phyloP scores from a whole-genome alignment of 1,140 invertebrate species.

The Galleria mellonella region DNA sequence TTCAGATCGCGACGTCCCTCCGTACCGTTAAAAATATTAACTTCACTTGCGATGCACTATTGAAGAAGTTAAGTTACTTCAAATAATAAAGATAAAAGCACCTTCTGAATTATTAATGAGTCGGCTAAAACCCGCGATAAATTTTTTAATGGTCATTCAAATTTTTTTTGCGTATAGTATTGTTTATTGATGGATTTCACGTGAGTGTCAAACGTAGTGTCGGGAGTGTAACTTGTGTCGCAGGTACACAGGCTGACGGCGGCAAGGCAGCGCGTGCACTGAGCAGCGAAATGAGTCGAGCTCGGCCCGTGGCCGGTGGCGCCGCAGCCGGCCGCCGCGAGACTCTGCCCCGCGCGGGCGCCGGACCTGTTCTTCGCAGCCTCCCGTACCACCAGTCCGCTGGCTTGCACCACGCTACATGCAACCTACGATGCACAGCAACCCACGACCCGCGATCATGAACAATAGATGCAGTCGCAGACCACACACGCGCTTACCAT shows the following conservation, averaged over 20 bases:
- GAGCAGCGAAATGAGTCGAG: slow-evolving; percentile 31
- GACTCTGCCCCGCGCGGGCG: slow-evolving; percentile 63
- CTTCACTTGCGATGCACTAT: slow-evolving; percentile 49
- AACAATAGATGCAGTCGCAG: slow-evolving; percentile 1
- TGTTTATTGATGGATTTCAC: slow-evolving; percentile 8
- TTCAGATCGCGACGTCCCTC: slow-evolving; percentile 38
- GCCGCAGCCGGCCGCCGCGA: slow-evolving; percentile 43
- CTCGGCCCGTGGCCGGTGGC: slow-evolving; percentile 19
- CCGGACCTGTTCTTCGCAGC: slow-evolving; percentile 51
- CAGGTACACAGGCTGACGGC: slow-evolving; percentile 46
- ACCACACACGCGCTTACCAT: slow-evolving; percentile 5
- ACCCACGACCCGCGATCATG: neutral
- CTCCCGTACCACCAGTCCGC: slow-evolving; percentile 25
- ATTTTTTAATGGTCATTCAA: slow-evolving; percentile 9
- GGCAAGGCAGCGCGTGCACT: slow-evolving; percentile 61
- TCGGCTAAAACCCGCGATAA: slow-evolving; percentile 14
- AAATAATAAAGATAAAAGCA: slow-evolving; percentile 25
- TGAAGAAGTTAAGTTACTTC: slow-evolving; percentile 16
- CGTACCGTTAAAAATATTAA: slow-evolving; percentile 45
- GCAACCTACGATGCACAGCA: slow-evolving; percentile 2
- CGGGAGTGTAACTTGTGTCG: slow-evolving; percentile 14
- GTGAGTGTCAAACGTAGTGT: slow-evolving; percentile 14
- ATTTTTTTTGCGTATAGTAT: slow-evolving; percentile 13
- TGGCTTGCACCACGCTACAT: neutral
- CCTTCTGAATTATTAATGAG: slow-evolving; percentile 11